phyloP scores from a whole-genome alignment of 2,888 invertebrate species.

The Smittia sp. region DNA sequence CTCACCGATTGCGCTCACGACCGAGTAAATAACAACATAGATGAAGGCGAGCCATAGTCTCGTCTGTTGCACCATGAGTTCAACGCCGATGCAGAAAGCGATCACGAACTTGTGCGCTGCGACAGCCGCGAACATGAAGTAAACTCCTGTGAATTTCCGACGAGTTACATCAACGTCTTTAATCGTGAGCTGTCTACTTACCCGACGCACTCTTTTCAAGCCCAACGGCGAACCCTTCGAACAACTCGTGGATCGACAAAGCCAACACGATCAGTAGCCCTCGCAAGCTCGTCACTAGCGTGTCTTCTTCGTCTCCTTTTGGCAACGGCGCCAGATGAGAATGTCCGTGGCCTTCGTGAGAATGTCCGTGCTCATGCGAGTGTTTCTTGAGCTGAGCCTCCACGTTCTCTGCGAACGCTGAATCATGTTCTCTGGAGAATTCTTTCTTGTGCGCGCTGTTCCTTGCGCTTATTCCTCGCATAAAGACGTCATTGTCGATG shows the following conservation, averaged over 20 bases:
- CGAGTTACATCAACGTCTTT: slow-evolving; percentile 43
- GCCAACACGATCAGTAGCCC: slow-evolving; percentile 64
- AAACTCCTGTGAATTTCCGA: slow-evolving; percentile 51
- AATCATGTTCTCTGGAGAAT: background rate
- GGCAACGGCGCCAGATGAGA: slow-evolving; percentile 44
- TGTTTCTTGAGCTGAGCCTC: no score
- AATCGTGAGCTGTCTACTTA: slow-evolving; percentile 48
- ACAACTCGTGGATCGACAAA: slow-evolving; percentile 66
- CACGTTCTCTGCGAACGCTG: background rate
- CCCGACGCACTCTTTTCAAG: slow-evolving; percentile 59
- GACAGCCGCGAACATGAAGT: slow-evolving; percentile 60
- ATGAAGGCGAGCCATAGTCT: slow-evolving; percentile 54
- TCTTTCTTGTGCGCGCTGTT: slow-evolving; percentile 2
- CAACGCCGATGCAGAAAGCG: slow-evolving; percentile 65
- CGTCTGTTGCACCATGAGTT: slow-evolving; percentile 59
- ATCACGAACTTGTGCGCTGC: slow-evolving; percentile 68
- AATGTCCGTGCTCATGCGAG: background rate
- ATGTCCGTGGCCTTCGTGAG: slow-evolving; percentile 43
- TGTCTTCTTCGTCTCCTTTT: slow-evolving; percentile 45
- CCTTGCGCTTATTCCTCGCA: slow-evolving; percentile 22
- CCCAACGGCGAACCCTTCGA: slow-evolving; percentile 68
- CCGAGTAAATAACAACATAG: slow-evolving; percentile 62
- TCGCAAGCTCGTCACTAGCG: slow-evolving; percentile 56
- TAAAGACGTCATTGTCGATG: background rate
- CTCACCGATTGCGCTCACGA: slow-evolving; percentile 62